These are phyloP conservation scores for Prostheceraeus crozeri DNA, from an alignment of 2,888 invertebrate species.

Conservation along the genomic window DNA sequence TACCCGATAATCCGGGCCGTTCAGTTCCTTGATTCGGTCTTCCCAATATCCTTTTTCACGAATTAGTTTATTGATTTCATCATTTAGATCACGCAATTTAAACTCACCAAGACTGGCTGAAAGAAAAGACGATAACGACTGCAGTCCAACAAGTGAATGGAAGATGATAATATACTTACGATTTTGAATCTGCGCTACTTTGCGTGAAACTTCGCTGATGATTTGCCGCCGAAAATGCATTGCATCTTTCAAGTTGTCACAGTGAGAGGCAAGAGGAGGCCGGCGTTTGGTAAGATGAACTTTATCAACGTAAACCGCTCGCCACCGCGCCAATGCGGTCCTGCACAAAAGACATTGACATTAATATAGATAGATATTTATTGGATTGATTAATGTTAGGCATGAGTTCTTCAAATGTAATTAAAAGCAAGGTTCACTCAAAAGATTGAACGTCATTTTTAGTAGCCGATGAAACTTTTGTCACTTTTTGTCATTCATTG, in stretches of 20 bases:
- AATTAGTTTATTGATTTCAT: slow-evolving; percentile 94
- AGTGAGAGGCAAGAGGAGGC: slow-evolving; percentile 88
- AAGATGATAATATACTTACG: slow-evolving; percentile 21
- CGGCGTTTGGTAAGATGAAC: slow-evolving; percentile 59
- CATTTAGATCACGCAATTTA: slow-evolving; percentile 89
- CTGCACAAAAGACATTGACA: slow-evolving; percentile 61
- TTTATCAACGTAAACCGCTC: slow-evolving; percentile 79
- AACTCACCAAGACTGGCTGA: slow-evolving; percentile 95
- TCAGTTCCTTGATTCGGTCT: slow-evolving; percentile 82
- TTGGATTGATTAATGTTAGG: too few relatives aligned
- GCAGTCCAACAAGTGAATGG: slow-evolving; percentile 22
- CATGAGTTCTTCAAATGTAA: too few relatives aligned
- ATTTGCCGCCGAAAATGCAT: slow-evolving; percentile 95
- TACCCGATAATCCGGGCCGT: slow-evolving; percentile 72
- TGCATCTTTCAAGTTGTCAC: slow-evolving; percentile 78
- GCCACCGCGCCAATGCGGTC: slow-evolving; percentile 97
- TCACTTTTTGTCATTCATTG: too few relatives aligned
- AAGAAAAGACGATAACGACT: slow-evolving; percentile 43
- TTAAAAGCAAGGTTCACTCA: too few relatives aligned
- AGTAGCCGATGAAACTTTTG: too few relatives aligned
- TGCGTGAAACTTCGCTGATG: slow-evolving; percentile 89
- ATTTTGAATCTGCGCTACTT: slow-evolving; percentile 89
- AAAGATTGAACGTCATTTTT: too few relatives aligned
- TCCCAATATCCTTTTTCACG: slow-evolving; percentile 97
- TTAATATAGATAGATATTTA: too few relatives aligned